phyloP scores from a whole-genome alignment of 1,140 invertebrate species.

The Cyclargus thomasi region DNA sequence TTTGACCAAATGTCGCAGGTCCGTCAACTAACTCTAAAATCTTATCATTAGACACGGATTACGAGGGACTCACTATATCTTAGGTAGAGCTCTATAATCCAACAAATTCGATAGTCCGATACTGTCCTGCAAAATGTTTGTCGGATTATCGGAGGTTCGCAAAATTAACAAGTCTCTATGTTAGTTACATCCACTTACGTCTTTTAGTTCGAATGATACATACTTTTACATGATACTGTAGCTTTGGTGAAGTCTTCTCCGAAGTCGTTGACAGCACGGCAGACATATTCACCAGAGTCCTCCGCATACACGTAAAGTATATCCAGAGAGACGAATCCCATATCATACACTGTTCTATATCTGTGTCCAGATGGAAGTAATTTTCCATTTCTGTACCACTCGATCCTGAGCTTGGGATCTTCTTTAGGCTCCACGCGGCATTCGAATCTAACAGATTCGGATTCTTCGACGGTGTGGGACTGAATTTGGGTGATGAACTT shows the following conservation, averaged over 20 bases:
- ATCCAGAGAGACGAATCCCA: slow-evolving; percentile 96
- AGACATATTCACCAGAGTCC: slow-evolving; percentile 95
- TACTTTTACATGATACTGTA: slow-evolving; percentile 90
- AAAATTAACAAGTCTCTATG: too few species aligned
- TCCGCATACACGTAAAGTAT: slow-evolving; percentile 95
- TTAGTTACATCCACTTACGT: too few species aligned
- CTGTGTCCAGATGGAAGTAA: slow-evolving; percentile 90
- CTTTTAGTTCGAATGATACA: slow-evolving; percentile 43
- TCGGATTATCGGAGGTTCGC: too few species aligned
- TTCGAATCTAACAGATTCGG: slow-evolving; percentile 95
- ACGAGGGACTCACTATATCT: too few species aligned
- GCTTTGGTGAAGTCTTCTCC: slow-evolving; percentile 92
- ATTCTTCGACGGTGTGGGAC: slow-evolving; percentile 88
- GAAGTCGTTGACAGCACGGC: slow-evolving; percentile 89
- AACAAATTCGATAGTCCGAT: too few species aligned
- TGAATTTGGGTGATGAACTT: slow-evolving; percentile 91
- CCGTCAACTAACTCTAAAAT: too few species aligned
- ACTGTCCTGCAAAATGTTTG: too few species aligned
- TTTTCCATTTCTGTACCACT: slow-evolving; percentile 96
- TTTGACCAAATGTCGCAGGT: too few species aligned
- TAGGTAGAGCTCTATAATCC: too few species aligned
- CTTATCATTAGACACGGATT: too few species aligned
- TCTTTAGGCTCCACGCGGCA: slow-evolving; percentile 95
- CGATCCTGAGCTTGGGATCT: slow-evolving; percentile 92
- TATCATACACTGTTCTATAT: slow-evolving; percentile 93